These are phyloP conservation scores for Nyctalus aviator DNA, from an alignment of 2,797 vertebrate species.

Conservation along the genomic window DNA sequence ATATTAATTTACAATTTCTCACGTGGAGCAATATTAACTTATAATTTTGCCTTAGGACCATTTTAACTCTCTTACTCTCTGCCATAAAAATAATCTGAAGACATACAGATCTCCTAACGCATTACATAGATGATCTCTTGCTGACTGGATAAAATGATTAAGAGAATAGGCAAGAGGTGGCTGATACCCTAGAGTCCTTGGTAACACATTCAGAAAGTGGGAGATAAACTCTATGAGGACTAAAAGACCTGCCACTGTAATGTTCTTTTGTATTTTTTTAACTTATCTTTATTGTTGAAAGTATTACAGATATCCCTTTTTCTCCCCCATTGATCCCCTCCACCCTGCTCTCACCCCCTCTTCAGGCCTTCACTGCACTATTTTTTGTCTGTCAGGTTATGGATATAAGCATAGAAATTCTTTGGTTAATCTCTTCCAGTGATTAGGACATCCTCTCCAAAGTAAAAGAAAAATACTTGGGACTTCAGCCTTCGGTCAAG, in stretches of 20 bases:
- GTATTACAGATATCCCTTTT: too few relatives aligned
- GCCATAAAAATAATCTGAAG: not conserved
- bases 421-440: too few relatives aligned
- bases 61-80: conserved; percentile 6
- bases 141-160: not conserved
- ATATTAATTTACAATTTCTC: conserved; percentile 35
- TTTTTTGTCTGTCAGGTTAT: too few relatives aligned
- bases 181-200: not conserved
- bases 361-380: too few relatives aligned
- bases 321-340: too few relatives aligned
- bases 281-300: too few relatives aligned
- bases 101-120: conserved; percentile 25
- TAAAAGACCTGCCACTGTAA: not conserved
- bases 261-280: not conserved
- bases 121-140: conserved; percentile 1
- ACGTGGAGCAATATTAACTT: not conserved
- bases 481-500: conserved; percentile 39
- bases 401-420: too few relatives aligned
- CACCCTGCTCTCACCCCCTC: too few relatives aligned
- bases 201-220: not conserved
- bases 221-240: not conserved
- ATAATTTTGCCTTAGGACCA: not conserved
- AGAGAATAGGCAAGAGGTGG: not conserved
- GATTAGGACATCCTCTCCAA: not conserved
- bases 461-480: not conserved